Percentiles rank a stretch among this genome's conserved stretches.
phyloP scores from a whole-genome alignment of 1,140 invertebrate genomes.

The Dufourea novaeangliae region DNA sequence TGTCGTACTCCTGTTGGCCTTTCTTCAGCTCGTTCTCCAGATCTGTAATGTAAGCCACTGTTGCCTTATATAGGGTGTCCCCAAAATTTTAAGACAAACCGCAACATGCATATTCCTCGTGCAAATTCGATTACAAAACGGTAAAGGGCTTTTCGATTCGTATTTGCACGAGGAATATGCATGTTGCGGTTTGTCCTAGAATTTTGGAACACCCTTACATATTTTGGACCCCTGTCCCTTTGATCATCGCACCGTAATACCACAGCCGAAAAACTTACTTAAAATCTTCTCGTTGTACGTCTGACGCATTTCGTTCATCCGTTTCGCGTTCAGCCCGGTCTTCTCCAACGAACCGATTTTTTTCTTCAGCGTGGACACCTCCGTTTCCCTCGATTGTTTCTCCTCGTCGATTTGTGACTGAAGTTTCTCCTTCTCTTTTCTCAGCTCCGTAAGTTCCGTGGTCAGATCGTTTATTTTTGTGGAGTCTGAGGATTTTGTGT shows the following conservation, averaged over 20 bases:
- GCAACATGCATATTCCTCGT: too few species aligned
- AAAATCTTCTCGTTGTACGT: constrained; percentile 86
- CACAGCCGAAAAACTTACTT: constrained; percentile 80
- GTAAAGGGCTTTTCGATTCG: too few species aligned
- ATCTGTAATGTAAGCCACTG: constrained; percentile 79
- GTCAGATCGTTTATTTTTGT: constrained; percentile 80
- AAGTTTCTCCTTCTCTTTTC: constrained; percentile 85
- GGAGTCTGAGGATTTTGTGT: constrained; percentile 69
- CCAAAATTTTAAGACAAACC: neutral
- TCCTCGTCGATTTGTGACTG: constrained; percentile 77
- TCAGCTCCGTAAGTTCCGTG: constrained; percentile 80
- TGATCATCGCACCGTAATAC: too few species aligned
- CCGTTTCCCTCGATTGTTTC: constrained; percentile 82
- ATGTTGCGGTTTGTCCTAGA: too few species aligned
- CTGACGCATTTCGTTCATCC: constrained; percentile 85
- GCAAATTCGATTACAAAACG: too few species aligned
- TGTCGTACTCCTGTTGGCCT: constrained; percentile 89
- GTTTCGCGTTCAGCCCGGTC: constrained; percentile 84
- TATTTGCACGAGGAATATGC: too few species aligned
- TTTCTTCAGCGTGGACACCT: constrained; percentile 85
- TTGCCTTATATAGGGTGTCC: constrained; percentile 1
- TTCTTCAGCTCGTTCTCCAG: constrained; percentile 85
- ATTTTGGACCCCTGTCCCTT: too few species aligned
- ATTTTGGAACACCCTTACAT: too few species aligned
- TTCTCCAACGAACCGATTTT: constrained; percentile 85